Percentiles rank a stretch among this genome's conserved stretches.
phyloP scores from a whole-genome alignment of 2,888 invertebrate species.

The Cremastinae sp. region DNA sequence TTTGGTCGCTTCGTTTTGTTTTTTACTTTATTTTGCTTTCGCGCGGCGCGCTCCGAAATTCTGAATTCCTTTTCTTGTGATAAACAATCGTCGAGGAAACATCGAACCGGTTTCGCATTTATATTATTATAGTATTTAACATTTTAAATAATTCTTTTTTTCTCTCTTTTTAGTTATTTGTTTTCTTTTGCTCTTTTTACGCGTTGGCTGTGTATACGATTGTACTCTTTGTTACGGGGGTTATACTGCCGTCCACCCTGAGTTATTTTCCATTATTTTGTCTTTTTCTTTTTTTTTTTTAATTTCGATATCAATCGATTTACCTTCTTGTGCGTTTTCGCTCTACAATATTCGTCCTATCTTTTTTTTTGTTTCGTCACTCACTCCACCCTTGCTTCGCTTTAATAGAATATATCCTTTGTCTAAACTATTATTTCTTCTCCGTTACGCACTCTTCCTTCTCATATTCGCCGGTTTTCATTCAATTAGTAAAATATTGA shows the following conservation, averaged over 20 bases:
- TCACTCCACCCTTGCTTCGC: slow-evolving; percentile 51
- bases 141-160: slow-evolving; percentile 48
- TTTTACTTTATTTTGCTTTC: slow-evolving; percentile 17
- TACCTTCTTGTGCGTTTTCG: slow-evolving; percentile 51
- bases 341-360: slow-evolving; percentile 18
- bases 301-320: slow-evolving; percentile 38
- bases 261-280: slow-evolving; percentile 68
- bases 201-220: slow-evolving; percentile 80
- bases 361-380: slow-evolving; percentile 15
- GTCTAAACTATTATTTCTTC: slow-evolving; percentile 54
- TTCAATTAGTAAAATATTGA: slow-evolving; percentile 72
- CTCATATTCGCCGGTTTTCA: slow-evolving; percentile 36
- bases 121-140: slow-evolving; percentile 58
- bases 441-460: slow-evolving; percentile 48
- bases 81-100: slow-evolving; percentile 43
- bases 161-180: slow-evolving; percentile 46
- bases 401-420: slow-evolving; percentile 57
- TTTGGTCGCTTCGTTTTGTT: slow-evolving; percentile 49
- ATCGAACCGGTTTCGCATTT: slow-evolving; percentile 55
- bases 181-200: slow-evolving; percentile 69
- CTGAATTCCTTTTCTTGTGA: slow-evolving; percentile 5
- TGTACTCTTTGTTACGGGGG: slow-evolving; percentile 79
- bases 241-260: slow-evolving; percentile 79
- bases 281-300: slow-evolving; percentile 46
- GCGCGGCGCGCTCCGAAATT: slow-evolving; percentile 19